A percentile compares a stretch with the other conserved stretches of the same genome.
Evolutionary conservation across 2,797 vertebrate species (phyloP).

Genomic region (Gadopsis marmoratus): DNA sequence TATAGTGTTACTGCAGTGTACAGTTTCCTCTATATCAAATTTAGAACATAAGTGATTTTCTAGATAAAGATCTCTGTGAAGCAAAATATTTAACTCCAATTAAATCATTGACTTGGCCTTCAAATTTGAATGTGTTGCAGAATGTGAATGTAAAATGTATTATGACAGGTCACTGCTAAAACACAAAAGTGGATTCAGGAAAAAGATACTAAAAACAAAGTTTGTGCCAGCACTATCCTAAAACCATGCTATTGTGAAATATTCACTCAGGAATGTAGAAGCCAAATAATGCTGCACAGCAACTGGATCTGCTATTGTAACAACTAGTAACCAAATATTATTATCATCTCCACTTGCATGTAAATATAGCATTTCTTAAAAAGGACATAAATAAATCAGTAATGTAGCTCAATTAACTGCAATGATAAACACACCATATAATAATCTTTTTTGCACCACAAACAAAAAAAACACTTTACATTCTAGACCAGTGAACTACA

Average conservation of each 20-base stretch:
- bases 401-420: background rate
- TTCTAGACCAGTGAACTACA: background rate
- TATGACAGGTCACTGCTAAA: background rate
- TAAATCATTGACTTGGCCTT: background rate
- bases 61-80: background rate
- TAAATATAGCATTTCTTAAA: background rate
- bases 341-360: background rate
- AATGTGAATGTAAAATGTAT: background rate
- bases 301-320: background rate
- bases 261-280: background rate
- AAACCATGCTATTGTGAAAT: background rate
- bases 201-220: background rate
- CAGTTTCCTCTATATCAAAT: background rate
- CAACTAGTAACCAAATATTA: background rate
- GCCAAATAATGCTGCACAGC: background rate
- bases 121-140: slow-evolving; percentile 5
- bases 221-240: background rate
- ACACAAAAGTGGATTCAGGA: background rate
- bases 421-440: background rate
- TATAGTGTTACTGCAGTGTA: background rate
- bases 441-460: too few species aligned
- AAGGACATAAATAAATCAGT: background rate
- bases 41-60: background rate
- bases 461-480: background rate
- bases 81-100: background rate